These are phyloP conservation scores for Engraulis encrasicolus DNA, from an alignment of 2,113 vertebrate species.

Conservation along the genomic window DNA sequence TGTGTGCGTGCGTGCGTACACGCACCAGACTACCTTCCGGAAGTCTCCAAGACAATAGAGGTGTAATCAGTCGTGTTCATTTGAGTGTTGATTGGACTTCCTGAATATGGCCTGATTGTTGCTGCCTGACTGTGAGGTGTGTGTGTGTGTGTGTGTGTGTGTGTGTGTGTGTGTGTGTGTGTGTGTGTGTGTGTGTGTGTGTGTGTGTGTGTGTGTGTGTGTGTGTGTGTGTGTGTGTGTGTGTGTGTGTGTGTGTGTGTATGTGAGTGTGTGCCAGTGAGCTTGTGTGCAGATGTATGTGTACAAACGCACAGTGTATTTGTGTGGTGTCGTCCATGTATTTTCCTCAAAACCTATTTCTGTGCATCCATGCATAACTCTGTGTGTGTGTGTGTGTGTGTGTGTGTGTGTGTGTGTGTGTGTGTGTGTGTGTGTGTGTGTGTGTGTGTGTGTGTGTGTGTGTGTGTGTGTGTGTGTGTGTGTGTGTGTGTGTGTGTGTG, in stretches of 20 bases:
- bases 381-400: not conserved
- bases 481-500: too few species aligned
- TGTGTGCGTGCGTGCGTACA: too few species aligned
- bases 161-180: not conserved
- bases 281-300: too few species aligned
- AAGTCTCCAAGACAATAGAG: not conserved
- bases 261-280: too few species aligned
- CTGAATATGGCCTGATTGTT: slow-evolving; percentile 43
- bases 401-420: not conserved
- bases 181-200: slow-evolving; percentile 1
- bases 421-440: slow-evolving; percentile 7
- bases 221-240: not conserved
- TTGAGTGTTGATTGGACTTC: slow-evolving; percentile 41
- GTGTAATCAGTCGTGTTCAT: slow-evolving; percentile 37
- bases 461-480: slow-evolving; percentile 17
- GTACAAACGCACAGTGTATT: too few species aligned
- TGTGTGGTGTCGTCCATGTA: too few species aligned
- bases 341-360: too few species aligned
- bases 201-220: slow-evolving; percentile 7
- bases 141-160: not conserved
- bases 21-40: too few species aligned
- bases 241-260: too few species aligned
- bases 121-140: slow-evolving; percentile 26
- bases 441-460: not conserved
- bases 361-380: too few species aligned